Evolutionary conservation across 37 sponge, comb jelly and placozoan species (phyloP).

Genomic region (Chondrosia reniformis): DNA sequence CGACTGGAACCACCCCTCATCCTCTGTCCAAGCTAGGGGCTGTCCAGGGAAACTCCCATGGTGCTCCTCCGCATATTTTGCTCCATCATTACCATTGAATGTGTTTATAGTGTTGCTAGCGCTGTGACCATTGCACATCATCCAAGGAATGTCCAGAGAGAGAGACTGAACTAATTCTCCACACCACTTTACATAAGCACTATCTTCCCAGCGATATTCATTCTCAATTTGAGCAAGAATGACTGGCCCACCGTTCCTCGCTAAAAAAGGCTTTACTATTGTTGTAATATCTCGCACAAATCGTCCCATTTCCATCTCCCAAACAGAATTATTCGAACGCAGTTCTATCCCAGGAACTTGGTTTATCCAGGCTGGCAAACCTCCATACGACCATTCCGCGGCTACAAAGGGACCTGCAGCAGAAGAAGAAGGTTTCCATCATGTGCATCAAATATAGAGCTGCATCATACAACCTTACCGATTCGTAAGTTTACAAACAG

Average conservation of each 20-base stretch:
- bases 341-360: slow-evolving; percentile 17
- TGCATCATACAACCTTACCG: too few species aligned
- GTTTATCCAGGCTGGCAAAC: slow-evolving; percentile 53
- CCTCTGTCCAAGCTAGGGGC: slow-evolving; percentile 61
- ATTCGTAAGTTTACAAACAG: slow-evolving; percentile 51
- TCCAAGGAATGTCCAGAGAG: slow-evolving; percentile 44
- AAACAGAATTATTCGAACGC: slow-evolving; percentile 24
- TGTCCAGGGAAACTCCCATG: slow-evolving; percentile 31
- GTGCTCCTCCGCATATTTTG: slow-evolving; percentile 32
- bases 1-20: slow-evolving; percentile 45
- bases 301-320: slow-evolving; percentile 44
- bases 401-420: slow-evolving; percentile 12
- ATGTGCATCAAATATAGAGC: too few species aligned
- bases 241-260: slow-evolving; percentile 49
- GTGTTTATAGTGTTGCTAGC: slow-evolving; percentile 49
- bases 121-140: slow-evolving; percentile 64
- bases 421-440: too few species aligned
- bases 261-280: slow-evolving; percentile 15
- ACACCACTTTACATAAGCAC: slow-evolving; percentile 46
- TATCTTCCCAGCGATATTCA: slow-evolving; percentile 32
- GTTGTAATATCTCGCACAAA: slow-evolving; percentile 30
- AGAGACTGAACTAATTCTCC: slow-evolving; percentile 24
- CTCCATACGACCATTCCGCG: slow-evolving; percentile 32
- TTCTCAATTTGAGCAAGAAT: slow-evolving; percentile 63
- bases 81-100: slow-evolving; percentile 46